Evolutionary conservation across 2,113 vertebrate genomes (phyloP).

Genomic region (Furnarius figulus): DNA sequence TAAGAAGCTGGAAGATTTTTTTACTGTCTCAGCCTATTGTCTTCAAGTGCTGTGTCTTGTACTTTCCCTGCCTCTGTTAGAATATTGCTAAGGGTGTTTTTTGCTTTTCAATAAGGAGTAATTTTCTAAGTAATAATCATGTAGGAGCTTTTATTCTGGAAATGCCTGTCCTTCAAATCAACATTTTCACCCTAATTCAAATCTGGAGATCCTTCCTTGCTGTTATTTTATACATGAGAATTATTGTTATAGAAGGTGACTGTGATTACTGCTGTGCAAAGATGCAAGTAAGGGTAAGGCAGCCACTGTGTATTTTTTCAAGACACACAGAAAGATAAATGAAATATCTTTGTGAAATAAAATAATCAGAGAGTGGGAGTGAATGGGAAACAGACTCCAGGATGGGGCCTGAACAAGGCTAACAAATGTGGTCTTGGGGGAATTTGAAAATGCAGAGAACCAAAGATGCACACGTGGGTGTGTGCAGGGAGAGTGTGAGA

Average conservation of each 20-base stretch:
- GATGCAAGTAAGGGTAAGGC: neutral
- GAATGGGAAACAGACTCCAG: neutral
- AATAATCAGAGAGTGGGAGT: neutral
- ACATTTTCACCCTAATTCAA: neutral
- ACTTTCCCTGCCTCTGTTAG: neutral
- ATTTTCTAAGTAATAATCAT: neutral
- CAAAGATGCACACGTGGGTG: fast-evolving
- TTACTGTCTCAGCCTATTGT: neutral
- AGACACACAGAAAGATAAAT: neutral
- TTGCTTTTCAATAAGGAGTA: neutral
- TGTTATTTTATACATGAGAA: neutral
- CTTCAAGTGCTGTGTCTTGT: neutral
- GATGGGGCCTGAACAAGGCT: neutral
- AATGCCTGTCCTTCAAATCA: neutral
- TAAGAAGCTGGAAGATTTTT: neutral
- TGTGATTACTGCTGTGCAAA: neutral
- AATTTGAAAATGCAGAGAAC: neutral
- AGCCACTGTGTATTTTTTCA: neutral
- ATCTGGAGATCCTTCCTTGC: neutral
- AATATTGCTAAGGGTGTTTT: neutral
- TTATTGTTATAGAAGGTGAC: neutral
- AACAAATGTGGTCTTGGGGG: neutral
- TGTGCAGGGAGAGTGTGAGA: neutral
- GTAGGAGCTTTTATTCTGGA: neutral
- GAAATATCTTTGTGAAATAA: neutral